Evolutionary conservation across 2,113 vertebrate genomes (phyloP).

Genomic region (Heptranchias perlo): DNA sequence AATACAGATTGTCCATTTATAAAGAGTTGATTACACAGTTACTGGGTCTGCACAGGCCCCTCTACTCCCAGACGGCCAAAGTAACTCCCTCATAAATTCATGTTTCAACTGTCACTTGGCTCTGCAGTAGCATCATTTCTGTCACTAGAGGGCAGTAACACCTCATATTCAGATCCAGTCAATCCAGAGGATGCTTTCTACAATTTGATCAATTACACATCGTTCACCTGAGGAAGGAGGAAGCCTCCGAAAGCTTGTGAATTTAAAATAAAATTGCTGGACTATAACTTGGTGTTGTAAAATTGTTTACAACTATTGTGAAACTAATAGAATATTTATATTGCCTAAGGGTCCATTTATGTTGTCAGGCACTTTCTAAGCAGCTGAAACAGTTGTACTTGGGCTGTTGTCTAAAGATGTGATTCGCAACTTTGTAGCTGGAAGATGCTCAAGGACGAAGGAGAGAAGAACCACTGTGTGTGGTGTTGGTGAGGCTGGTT

Average conservation of each 20-base stretch:
- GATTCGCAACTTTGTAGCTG: not conserved
- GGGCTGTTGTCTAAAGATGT: not conserved
- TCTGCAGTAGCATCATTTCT: not conserved
- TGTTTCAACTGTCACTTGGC: not conserved
- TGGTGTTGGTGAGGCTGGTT: not conserved
- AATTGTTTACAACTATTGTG: too few relatives aligned
- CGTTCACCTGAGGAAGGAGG: too few relatives aligned
- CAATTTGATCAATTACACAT: not conserved
- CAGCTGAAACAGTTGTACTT: not conserved
- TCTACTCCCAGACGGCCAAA: not conserved
- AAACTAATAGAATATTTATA: not conserved
- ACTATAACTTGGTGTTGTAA: too few relatives aligned
- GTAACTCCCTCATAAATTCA: not conserved
- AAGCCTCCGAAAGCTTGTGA: too few relatives aligned
- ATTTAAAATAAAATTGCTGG: too few relatives aligned
- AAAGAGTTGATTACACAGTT: not conserved
- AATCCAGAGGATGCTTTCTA: not conserved
- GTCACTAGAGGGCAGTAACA: not conserved
- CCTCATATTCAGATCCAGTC: not conserved
- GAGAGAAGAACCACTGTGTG: not conserved
- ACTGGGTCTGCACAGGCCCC: not conserved
- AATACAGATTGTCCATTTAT: not conserved
- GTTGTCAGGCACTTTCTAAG: slow-evolving; percentile 6
- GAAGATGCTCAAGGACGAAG: not conserved
- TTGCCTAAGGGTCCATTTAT: not conserved